A percentile compares a stretch with the other conserved stretches of the same genome.
Evolutionary conservation across 2,888 invertebrate genomes (phyloP).

Genomic region (Ceraclea dissimilis): DNA sequence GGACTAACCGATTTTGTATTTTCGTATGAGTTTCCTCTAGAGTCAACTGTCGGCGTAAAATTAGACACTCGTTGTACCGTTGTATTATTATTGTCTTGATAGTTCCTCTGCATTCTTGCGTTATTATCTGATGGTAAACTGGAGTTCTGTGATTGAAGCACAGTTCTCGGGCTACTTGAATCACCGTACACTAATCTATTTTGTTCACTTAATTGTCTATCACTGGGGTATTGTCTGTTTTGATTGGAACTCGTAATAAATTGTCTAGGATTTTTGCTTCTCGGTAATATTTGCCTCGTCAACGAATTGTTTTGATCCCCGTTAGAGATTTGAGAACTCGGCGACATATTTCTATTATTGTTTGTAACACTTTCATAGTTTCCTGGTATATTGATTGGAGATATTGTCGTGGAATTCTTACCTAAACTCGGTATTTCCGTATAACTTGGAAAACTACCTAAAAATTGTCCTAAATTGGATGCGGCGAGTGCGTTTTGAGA

Average conservation of each 20-base stretch:
- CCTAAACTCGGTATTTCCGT: constrained; percentile 22
- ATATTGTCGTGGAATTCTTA: constrained; percentile 28
- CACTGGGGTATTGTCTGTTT: constrained; percentile 20
- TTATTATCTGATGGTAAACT: constrained; percentile 18
- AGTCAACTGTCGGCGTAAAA: constrained; percentile 22
- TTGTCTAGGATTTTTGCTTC: constrained; percentile 27
- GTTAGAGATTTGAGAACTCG: constrained; percentile 29
- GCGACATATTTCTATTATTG: constrained; percentile 28
- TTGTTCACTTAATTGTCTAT: constrained; percentile 23
- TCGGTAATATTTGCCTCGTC: constrained; percentile 29
- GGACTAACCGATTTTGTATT: constrained; percentile 36
- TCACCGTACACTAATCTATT: constrained; percentile 23
- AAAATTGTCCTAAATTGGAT: constrained; percentile 23
- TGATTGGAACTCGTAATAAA: constrained; percentile 21
- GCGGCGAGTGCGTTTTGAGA: constrained; percentile 22
- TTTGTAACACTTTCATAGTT: constrained; percentile 25
- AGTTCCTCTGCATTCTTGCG: constrained; percentile 17
- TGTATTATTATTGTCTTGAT: constrained; percentile 16
- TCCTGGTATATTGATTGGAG: constrained; percentile 28
- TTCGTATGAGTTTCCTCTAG: constrained; percentile 31
- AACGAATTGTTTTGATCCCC: constrained; percentile 30
- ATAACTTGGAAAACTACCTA: constrained; percentile 25
- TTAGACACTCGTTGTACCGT: constrained; percentile 19
- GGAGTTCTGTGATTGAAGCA: constrained; percentile 11
- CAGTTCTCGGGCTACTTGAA: constrained; percentile 20